phyloP scores from a whole-genome alignment of 2,888 invertebrate genomes.

The Dexiosoma caninum region DNA sequence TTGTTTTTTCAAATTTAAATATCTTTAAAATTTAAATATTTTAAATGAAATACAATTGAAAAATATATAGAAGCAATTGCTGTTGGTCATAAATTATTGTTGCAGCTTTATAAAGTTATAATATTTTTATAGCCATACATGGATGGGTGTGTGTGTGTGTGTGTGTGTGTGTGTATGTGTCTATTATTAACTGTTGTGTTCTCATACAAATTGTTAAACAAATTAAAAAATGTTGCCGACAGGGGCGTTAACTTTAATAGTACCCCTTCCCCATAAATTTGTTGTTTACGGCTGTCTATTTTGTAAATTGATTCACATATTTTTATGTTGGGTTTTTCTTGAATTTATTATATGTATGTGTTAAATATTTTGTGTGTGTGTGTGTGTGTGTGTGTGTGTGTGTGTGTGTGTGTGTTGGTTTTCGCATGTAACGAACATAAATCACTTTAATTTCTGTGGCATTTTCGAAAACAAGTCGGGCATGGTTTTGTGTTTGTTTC shows the following conservation, averaged over 20 bases:
- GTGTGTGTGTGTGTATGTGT: not conserved
- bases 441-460: constrained; percentile 50
- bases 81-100: constrained; percentile 22
- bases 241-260: constrained; percentile 53
- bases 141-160: no score
- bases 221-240: constrained; percentile 59
- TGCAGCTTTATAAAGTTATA: constrained; percentile 1
- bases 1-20: not conserved
- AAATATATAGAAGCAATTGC: not conserved
- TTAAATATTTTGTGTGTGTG: constrained; percentile 12
- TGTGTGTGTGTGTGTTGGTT: constrained; percentile 23
- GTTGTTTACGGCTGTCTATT: constrained; percentile 1
- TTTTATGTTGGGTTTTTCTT: not conserved
- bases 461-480: constrained; percentile 11
- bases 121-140: no score
- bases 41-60: not conserved
- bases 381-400: no score
- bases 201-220: constrained; percentile 53
- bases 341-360: not conserved
- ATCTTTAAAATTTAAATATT: constrained; percentile 1
- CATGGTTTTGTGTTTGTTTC: not conserved
- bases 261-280: constrained; percentile 11
- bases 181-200: not conserved
- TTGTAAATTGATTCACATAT: constrained; percentile 36
- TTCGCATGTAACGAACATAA: constrained; percentile 56